Percentiles rank a stretch among this genome's conserved stretches.
Evolutionary conservation across 2,113 vertebrate genomes (phyloP).

Genomic region (Collichthys lucidus): DNA sequence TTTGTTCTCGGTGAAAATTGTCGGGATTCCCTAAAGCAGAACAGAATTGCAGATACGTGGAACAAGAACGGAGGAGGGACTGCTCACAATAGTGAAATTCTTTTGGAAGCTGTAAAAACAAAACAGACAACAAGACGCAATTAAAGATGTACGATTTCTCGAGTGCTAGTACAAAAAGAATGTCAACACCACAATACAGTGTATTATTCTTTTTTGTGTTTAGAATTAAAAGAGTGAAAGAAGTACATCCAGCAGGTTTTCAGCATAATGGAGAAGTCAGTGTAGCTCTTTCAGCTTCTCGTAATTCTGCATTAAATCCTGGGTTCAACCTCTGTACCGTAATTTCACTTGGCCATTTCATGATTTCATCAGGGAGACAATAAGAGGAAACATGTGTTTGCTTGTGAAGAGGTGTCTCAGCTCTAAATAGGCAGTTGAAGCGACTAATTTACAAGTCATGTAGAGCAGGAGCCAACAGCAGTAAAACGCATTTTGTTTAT

Average conservation of each 20-base stretch:
- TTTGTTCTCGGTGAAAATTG: conserved; percentile 68
- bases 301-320: neutral
- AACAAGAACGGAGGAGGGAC: neutral
- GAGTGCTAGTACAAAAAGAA: conserved; percentile 1
- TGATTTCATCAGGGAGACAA: neutral
- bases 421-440: neutral
- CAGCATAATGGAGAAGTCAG: neutral
- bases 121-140: neutral
- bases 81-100: conserved; percentile 12
- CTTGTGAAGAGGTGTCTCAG: neutral
- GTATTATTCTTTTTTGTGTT: neutral
- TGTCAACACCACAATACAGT: neutral
- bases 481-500: neutral
- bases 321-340: no score
- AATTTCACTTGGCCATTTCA: neutral
- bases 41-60: conserved; percentile 28
- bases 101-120: conserved; percentile 37
- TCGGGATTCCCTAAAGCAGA: conserved; percentile 55
- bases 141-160: neutral
- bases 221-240: neutral
- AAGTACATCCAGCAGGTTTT: neutral
- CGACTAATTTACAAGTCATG: neutral
- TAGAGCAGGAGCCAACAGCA: neutral
- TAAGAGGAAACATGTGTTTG: neutral
- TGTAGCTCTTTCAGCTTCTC: neutral